Base-by-base conservation (phyloP, 2,888 invertebrate species). In the Catocala fraxini region DNA sequence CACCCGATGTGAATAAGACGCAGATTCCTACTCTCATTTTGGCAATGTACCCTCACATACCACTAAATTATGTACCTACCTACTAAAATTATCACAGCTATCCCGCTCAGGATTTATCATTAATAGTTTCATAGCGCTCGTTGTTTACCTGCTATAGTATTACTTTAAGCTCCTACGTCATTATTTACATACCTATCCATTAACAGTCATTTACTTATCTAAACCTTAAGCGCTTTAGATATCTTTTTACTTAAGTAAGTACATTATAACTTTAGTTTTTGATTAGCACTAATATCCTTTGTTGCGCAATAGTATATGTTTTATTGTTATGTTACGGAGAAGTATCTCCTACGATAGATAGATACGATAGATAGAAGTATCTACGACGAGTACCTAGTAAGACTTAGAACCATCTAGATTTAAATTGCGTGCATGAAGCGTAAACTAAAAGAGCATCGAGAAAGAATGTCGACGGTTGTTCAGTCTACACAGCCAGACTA, bases 21-120 rank as follows among this genome's bases (percentile, higher is more conserved):
- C 84, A 88, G 80, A 87, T 86, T 88, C 84, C 83, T 84, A 75
- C 81, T 84, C 87, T 89, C 75, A 73, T 87, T 92, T 94, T 93
- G 92, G 93, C 92, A 90, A 81, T 82, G 80, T 74, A 70, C 69
- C 65, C 70, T 71, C 71, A 71, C 67, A 63, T 70, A 68, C 63
- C 25, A 46, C 51, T 56, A 58, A 65, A 69, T 63, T 61, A 67
- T 61, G 53, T 61, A 64, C 52, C 54, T 61, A 64, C 52, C 53
- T 59, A 60, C 59, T 65, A 66, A 58, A 64, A 74, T 67, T 68
- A 71, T 64, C 25, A 62, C 47, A 63, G 59, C 59, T 64, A 67
- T 65, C 52, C 6, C 39, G 59, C 45, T 62, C 51, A 49, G 7
- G 35, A 59, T 51, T 59, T 63, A 35, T 53, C 53, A 61, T 25